These are phyloP conservation scores for Trematocara macrostoma DNA, from an alignment of 2,113 vertebrate genomes.

Conservation along the genomic window DNA sequence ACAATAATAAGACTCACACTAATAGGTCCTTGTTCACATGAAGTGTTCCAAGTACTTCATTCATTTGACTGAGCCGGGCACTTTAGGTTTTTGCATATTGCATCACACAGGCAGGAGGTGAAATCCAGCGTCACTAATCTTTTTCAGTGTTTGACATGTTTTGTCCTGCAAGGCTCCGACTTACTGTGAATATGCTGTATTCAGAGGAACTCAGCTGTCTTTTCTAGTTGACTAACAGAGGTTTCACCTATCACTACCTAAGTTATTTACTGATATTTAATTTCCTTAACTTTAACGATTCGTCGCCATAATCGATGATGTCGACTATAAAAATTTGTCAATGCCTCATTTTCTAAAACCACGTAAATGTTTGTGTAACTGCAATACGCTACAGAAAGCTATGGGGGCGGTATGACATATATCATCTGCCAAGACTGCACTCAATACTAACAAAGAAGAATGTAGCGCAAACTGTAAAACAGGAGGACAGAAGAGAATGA, in stretches of 20 bases:
- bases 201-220: fast-evolving
- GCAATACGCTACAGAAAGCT: too few species aligned
- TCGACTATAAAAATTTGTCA: too few species aligned
- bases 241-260: neutral
- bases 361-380: too few species aligned
- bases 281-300: too few species aligned
- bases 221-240: neutral
- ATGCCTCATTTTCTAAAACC: too few species aligned
- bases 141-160: neutral
- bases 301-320: too few species aligned
- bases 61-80: fast-evolving
- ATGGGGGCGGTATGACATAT: too few species aligned
- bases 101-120: neutral
- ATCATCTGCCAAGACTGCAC: too few species aligned
- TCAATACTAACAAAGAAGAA: too few species aligned
- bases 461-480: too few species aligned
- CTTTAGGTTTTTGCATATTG: neutral
- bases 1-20: neutral
- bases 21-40: neutral
- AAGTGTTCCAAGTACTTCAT: neutral
- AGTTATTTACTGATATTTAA: too few species aligned
- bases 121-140: neutral
- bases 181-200: neutral
- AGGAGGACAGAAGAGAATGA: too few species aligned
- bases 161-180: neutral